phyloP scores from a whole-genome alignment of 2,888 invertebrate genomes.

The Octodonta nipae region DNA sequence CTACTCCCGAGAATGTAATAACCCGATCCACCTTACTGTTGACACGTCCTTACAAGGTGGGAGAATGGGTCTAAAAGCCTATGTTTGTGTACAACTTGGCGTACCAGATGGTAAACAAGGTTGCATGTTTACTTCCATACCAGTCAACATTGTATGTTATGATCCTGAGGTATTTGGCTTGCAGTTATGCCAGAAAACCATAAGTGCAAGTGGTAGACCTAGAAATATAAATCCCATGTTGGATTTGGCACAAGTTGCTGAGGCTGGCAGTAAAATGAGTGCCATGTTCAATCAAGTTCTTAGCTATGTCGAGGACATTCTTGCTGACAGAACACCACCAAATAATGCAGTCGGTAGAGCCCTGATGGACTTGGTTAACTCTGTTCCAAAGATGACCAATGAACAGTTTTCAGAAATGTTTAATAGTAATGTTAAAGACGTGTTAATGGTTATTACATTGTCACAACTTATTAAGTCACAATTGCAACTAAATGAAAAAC shows the following conservation, averaged over 20 bases:
- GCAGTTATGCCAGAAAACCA: slow-evolving; percentile 74
- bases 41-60: slow-evolving; percentile 81
- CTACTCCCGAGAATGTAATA: slow-evolving; percentile 85
- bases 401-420: slow-evolving; percentile 91
- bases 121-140: slow-evolving; percentile 92
- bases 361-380: slow-evolving; percentile 78
- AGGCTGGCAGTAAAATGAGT: slow-evolving; percentile 68
- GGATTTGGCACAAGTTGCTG: slow-evolving; percentile 70
- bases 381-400: slow-evolving; percentile 78
- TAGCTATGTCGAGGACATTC: slow-evolving; percentile 82
- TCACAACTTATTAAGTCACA: slow-evolving; percentile 94
- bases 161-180: slow-evolving; percentile 80
- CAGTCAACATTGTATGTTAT: slow-evolving; percentile 76
- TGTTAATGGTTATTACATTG: slow-evolving; percentile 92
- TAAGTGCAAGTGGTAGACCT: slow-evolving; percentile 37
- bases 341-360: slow-evolving; percentile 84
- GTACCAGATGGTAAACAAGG: slow-evolving; percentile 88
- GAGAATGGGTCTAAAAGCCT: slow-evolving; percentile 88
- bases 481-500: slow-evolving; percentile 88
- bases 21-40: slow-evolving; percentile 88
- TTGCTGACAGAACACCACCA: slow-evolving; percentile 59
- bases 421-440: slow-evolving; percentile 90
- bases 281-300: slow-evolving; percentile 65
- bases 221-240: slow-evolving; percentile 35
- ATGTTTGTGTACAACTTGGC: slow-evolving; percentile 82